Base-by-base conservation (phyloP, 1,140 invertebrate genomes). In the Brachionus rotundiformis region DNA sequence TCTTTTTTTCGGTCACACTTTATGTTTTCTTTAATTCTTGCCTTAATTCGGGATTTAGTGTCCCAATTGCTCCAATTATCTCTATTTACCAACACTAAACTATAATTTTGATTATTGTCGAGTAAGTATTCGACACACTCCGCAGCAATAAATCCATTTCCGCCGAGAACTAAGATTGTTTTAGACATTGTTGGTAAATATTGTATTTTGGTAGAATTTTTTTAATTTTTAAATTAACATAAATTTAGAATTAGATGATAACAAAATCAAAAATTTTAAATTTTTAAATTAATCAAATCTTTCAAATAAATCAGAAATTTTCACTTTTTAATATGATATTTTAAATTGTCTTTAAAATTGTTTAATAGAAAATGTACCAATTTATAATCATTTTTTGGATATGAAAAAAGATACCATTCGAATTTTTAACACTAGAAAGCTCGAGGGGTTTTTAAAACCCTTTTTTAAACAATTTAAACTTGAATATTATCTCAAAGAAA, bases 11-110 rank as follows among this genome's bases (percentile, higher is more conserved):
- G 84, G 79, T 90, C 88, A 85, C 88, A 90, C 16, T 82, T 83
- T 11, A 89, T 82, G 44, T 86, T 85, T 36, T 68, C 49, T 16
- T 71, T 82, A 0, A 79, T 63, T 31, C 59, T 13, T 7, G 27
- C 16, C 23, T 27, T 54, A 0, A 89, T 86, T 39, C 85, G 82
- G 10, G 80, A 82, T 0, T 82, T 83, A 5, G 86, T 85, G 83
- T 90, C 88, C 87, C 88, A 90, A 82, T 89, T 88, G n/a, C 41
- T 36, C 88, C 88, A 89, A 84, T 88, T 89, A 0, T 89, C 89
- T 5, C 89, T 83, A 82, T 87, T 89, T 7, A 89, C 85, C 5
- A 88, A 47, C 0, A 89, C 82, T 13, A 79, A 81, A 39, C 85
- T 83, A 25, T 82, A 73, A 71, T 86, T 83, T 80, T 84, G 41